Evolutionary conservation across 1,140 invertebrate genomes (phyloP).

Genomic region (Drosophila tropicalis): DNA sequence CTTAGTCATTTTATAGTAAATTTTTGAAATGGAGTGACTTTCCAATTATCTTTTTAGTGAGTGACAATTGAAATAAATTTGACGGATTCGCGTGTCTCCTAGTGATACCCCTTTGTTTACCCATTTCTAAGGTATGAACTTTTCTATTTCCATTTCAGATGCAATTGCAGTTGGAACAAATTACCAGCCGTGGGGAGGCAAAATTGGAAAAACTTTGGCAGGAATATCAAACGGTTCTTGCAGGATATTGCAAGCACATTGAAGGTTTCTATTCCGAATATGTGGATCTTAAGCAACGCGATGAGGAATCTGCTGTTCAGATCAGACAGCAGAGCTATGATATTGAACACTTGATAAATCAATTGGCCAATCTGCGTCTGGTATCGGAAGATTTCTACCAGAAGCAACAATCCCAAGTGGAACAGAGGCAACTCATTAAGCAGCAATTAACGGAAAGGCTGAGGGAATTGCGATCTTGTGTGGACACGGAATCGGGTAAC

Average conservation of each 20-base stretch:
- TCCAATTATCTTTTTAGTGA: slow-evolving; percentile 30
- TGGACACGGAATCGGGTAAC: slow-evolving; percentile 57
- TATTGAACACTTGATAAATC: slow-evolving; percentile 66
- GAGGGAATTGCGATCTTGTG: slow-evolving; percentile 50
- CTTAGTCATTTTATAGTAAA: slow-evolving; percentile 31
- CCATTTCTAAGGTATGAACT: no score
- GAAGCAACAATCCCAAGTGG: slow-evolving; percentile 65
- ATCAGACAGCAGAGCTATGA: slow-evolving; percentile 73
- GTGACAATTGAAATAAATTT: slow-evolving; percentile 54
- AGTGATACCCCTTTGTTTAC: neutral
- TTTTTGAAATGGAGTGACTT: slow-evolving; percentile 32
- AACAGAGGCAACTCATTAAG: slow-evolving; percentile 63
- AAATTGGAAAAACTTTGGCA: slow-evolving; percentile 77
- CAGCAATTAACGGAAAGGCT: slow-evolving; percentile 61
- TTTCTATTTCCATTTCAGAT: slow-evolving; percentile 51
- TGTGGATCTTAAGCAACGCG: slow-evolving; percentile 77
- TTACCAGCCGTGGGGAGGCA: slow-evolving; percentile 69
- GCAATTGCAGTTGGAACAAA: slow-evolving; percentile 76
- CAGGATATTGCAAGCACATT: slow-evolving; percentile 72
- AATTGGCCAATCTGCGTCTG: slow-evolving; percentile 65
- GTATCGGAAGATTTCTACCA: slow-evolving; percentile 58
- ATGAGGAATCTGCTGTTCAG: slow-evolving; percentile 69
- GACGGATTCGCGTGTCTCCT: slow-evolving; percentile 21
- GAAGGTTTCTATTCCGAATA: slow-evolving; percentile 80
- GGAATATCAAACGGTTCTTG: slow-evolving; percentile 75